Conservation (phyloP, 2,113 vertebrate species). For the Chaenocephalus aceratus region DNA sequence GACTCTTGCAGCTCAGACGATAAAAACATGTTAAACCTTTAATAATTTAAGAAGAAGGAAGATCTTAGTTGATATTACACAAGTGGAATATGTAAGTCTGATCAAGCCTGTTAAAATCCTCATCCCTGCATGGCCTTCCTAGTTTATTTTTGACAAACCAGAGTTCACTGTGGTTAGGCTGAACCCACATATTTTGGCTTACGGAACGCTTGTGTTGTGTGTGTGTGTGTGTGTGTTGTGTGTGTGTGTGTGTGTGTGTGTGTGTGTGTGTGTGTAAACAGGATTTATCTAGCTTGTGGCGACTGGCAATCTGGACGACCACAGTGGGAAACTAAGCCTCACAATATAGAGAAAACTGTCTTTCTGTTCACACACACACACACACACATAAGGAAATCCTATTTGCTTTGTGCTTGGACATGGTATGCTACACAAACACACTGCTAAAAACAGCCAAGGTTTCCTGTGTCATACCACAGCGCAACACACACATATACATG, state of each 20-base stretch:
- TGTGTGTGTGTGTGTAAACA: conserved; percentile 59
- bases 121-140: conserved; percentile 36
- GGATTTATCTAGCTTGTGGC: conserved; percentile 77
- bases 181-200: conserved; percentile 79
- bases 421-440: conserved; percentile 70
- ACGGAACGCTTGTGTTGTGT: conserved; percentile 26
- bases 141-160: conserved; percentile 66
- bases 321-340: conserved; percentile 74
- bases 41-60: background rate
- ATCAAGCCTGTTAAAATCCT: conserved; percentile 44
- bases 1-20: background rate
- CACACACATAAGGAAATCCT: conserved; percentile 78
- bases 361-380: conserved; percentile 12
- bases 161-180: conserved; percentile 79
- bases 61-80: conserved; percentile 30
- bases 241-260: conserved; percentile 1
- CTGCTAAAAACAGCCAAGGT: conserved; percentile 56
- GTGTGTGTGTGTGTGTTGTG: conserved; percentile 48
- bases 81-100: conserved; percentile 41
- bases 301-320: conserved; percentile 76
- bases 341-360: conserved; percentile 57
- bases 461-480: conserved; percentile 18
- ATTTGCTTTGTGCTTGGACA: conserved; percentile 82
- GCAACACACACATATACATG: conserved; percentile 33
- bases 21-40: background rate